Percentiles rank a stretch among this genome's conserved stretches.
phyloP scores from a whole-genome alignment of 1,140 invertebrate species.

The Euschistus heros region DNA sequence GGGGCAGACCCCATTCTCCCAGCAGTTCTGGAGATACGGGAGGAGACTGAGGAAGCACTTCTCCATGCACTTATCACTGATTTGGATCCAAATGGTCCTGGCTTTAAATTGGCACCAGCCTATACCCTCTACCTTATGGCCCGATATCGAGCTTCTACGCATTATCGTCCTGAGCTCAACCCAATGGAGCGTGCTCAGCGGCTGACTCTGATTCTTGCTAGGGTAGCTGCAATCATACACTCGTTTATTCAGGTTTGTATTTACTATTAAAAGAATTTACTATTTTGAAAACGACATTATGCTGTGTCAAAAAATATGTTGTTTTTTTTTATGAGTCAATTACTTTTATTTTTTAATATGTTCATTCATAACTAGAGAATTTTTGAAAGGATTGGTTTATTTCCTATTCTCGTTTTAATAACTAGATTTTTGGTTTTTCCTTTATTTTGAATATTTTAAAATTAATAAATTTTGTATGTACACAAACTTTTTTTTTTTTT shows the following conservation, averaged over 20 bases:
- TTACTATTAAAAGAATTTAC: conserved; percentile 16
- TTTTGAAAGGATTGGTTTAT: too few species aligned
- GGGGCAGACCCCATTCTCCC: conserved; percentile 84
- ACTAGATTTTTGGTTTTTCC: too few species aligned
- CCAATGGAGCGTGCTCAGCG: conserved; percentile 83
- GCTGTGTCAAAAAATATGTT: too few species aligned
- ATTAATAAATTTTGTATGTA: too few species aligned
- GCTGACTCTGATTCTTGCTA: conserved; percentile 75
- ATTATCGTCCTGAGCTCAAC: conserved; percentile 81
- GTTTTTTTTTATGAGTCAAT: too few species aligned
- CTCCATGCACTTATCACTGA: conserved; percentile 75
- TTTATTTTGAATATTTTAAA: too few species aligned
- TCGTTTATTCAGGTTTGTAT: conserved; percentile 59
- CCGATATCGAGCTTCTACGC: conserved; percentile 81
- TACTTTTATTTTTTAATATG: too few species aligned
- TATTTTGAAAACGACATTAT: too few species aligned
- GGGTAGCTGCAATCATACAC: conserved; percentile 78
- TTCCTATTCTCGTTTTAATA: too few species aligned
- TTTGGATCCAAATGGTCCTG: conserved; percentile 70
- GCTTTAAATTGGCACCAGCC: conserved; percentile 82
- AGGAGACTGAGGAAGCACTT: conserved; percentile 87
- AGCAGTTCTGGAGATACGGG: conserved; percentile 86
- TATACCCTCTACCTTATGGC: conserved; percentile 91
- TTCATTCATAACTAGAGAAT: too few species aligned
- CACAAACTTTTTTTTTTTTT: too few species aligned